These are phyloP conservation scores for Drosophila sp. DNA, from an alignment of 1,140 invertebrate genomes.

Conservation along the genomic window DNA sequence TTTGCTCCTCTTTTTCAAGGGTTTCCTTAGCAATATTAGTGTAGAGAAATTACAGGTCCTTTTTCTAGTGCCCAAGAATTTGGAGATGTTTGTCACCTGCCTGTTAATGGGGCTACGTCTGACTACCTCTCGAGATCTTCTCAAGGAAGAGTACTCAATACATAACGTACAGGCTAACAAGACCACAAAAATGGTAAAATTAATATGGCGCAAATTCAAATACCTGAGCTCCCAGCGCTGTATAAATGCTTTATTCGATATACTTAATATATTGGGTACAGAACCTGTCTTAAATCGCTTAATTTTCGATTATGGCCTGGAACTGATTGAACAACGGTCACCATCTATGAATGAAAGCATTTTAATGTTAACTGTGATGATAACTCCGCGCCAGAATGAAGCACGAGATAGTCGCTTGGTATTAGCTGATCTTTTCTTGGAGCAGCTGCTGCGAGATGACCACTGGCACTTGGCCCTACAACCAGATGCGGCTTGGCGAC, in stretches of 20 bases:
- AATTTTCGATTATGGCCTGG: slow-evolving; percentile 64
- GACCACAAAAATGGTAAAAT: slow-evolving; percentile 36
- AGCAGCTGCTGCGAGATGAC: slow-evolving; percentile 59
- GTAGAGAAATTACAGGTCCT: slow-evolving; percentile 53
- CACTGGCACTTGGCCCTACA: slow-evolving; percentile 76
- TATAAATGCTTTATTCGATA: slow-evolving; percentile 53
- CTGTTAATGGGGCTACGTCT: slow-evolving; percentile 63
- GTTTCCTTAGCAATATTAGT: slow-evolving; percentile 65
- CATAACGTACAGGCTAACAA: slow-evolving; percentile 36
- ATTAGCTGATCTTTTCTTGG: slow-evolving; percentile 51
- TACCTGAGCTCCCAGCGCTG: slow-evolving; percentile 55
- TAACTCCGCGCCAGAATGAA: slow-evolving; percentile 26
- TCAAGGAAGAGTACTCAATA: slow-evolving; percentile 72
- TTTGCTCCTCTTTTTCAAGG: slow-evolving; percentile 75
- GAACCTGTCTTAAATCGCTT: slow-evolving; percentile 40
- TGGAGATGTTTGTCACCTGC: slow-evolving; percentile 71
- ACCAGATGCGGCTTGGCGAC: slow-evolving; percentile 56
- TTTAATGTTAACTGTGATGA: slow-evolving; percentile 54
- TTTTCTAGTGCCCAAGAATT: slow-evolving; percentile 64
- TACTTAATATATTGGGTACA: slow-evolving; percentile 57
- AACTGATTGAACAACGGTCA: slow-evolving; percentile 55
- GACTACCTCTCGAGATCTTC: slow-evolving; percentile 47
- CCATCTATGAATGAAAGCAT: slow-evolving; percentile 70
- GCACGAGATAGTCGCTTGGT: slow-evolving; percentile 37
- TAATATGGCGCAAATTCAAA: slow-evolving; percentile 75